Conservation (phyloP, 2,113 vertebrate species). For the Heterotis niloticus region DNA sequence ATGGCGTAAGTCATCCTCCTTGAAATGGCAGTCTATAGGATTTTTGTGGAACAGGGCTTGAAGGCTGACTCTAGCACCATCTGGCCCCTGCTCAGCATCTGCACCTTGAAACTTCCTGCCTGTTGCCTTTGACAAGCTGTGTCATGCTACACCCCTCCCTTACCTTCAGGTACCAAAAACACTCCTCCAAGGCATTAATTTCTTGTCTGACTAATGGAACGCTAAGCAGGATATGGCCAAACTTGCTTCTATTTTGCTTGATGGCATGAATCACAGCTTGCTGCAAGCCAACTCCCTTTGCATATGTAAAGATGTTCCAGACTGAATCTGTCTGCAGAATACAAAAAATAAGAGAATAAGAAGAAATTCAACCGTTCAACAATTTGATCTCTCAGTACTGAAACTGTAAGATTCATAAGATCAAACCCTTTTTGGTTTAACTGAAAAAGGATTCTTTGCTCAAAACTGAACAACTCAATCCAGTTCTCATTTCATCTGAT, state of each 20-base stretch:
- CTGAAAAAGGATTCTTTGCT: background rate
- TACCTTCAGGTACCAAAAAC: background rate
- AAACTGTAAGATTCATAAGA: background rate
- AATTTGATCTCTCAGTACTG: background rate
- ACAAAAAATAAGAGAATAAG: background rate
- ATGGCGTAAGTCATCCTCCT: constrained; percentile 29
- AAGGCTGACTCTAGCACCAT: constrained; percentile 20
- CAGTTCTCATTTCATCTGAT: background rate
- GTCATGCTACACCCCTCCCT: constrained; percentile 26
- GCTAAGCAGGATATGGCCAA: background rate
- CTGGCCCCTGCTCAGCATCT: constrained; percentile 1
- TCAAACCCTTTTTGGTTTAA: background rate
- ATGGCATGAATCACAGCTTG: constrained; percentile 30
- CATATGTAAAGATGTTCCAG: background rate
- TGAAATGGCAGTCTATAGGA: constrained; percentile 32
- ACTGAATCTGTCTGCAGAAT: background rate
- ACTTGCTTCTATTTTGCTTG: constrained; percentile 19
- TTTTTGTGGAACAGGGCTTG: background rate
- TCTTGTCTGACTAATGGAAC: constrained; percentile 19
- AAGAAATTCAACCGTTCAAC: background rate
- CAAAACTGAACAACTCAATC: background rate
- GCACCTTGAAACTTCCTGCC: constrained; percentile 3
- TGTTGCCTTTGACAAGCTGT: constrained; percentile 33
- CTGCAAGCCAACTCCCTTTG: background rate
- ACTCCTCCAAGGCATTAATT: constrained; percentile 30